These are phyloP conservation scores for Acrobasis consociella DNA, from an alignment of 2,888 invertebrate species.

Conservation along the genomic window DNA sequence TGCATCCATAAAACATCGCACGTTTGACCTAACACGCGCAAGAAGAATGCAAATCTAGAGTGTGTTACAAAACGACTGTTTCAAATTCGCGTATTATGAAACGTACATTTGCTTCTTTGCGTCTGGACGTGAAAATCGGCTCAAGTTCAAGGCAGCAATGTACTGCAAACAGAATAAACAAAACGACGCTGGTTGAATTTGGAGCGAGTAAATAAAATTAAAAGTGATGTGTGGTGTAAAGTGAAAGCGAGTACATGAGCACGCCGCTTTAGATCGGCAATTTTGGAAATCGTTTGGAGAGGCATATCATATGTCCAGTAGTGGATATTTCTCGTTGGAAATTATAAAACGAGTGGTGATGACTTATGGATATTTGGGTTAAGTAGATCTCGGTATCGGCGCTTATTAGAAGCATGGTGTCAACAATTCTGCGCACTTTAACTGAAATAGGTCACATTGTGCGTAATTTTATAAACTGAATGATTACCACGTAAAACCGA, in stretches of 20 bases:
- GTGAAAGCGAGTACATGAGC: not conserved
- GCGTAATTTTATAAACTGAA: not conserved
- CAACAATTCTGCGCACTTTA: no score
- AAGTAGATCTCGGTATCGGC: no score
- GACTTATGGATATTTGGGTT: no score
- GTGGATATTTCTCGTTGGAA: no score
- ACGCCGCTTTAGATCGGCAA: no score
- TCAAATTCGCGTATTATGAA: not conserved
- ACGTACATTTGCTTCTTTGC: slow-evolving; percentile 43
- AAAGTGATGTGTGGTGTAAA: slow-evolving; percentile 48
- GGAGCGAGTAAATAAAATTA: slow-evolving; percentile 52
- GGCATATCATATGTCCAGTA: no score
- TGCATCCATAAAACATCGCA: slow-evolving; percentile 26
- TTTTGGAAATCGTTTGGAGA: no score
- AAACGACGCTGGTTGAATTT: slow-evolving; percentile 39
- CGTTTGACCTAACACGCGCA: slow-evolving; percentile 24
- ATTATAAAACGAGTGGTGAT: no score
- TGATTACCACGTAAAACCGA: no score
- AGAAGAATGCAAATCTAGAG: slow-evolving; percentile 6
- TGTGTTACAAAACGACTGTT: not conserved
- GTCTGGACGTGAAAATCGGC: slow-evolving; percentile 32
- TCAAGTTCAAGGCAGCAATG: slow-evolving; percentile 71
- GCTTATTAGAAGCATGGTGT: no score
- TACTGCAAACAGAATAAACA: slow-evolving; percentile 52
- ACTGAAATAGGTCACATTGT: not conserved